These are phyloP conservation scores for Nasonia vitripennis DNA, from an alignment of 1,140 invertebrate species.

Conservation along the genomic window DNA sequence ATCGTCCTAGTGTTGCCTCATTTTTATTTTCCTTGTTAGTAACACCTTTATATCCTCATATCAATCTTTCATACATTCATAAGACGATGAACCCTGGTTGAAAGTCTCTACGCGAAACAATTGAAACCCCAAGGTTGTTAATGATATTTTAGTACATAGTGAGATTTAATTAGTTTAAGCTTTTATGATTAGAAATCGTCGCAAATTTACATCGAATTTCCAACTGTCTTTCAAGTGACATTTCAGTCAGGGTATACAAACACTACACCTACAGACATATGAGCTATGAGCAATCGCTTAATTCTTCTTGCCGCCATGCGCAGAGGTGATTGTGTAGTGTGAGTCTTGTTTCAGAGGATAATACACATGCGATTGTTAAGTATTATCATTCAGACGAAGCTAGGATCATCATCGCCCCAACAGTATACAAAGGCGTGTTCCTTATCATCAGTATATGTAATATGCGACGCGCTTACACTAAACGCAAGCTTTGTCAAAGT, in stretches of 20 bases:
- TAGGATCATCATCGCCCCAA: slow-evolving; percentile 4
- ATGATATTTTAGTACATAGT: neutral
- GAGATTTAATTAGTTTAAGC: neutral
- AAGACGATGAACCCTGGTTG: slow-evolving; percentile 2
- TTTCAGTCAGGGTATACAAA: neutral
- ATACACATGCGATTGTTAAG: slow-evolving; percentile 24
- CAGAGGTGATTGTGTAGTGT: neutral
- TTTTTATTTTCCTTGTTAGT: neutral
- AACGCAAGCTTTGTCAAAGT: slow-evolving; percentile 26
- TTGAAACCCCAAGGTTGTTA: neutral
- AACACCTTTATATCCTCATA: neutral
- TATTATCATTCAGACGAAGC: slow-evolving; percentile 27
- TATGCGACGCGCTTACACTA: slow-evolving; percentile 25
- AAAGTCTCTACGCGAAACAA: slow-evolving; percentile 17
- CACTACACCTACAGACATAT: neutral
- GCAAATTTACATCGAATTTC: neutral
- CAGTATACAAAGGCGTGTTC: slow-evolving; percentile 11
- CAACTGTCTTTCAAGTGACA: neutral
- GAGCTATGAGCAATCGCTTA: neutral
- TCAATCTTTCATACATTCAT: neutral
- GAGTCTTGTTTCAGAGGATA: neutral
- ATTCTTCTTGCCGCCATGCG: neutral
- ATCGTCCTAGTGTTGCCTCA: neutral
- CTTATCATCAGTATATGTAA: slow-evolving; percentile 19
- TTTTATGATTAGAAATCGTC: neutral